Conservation (phyloP, 2,113 vertebrate genomes). For the Thunnus maccoyii region DNA sequence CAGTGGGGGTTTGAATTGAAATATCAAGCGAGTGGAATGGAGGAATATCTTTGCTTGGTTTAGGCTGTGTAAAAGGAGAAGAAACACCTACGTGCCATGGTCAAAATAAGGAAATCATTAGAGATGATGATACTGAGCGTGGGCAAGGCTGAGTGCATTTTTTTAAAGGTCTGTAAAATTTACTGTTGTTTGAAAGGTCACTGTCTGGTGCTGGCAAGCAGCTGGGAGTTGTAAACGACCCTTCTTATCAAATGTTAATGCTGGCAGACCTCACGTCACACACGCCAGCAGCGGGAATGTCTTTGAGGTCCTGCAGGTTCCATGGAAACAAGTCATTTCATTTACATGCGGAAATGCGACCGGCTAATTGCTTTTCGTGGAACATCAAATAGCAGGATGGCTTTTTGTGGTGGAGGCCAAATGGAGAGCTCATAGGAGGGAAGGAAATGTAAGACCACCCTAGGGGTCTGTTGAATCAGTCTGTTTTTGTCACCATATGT, state of each 20-base stretch:
- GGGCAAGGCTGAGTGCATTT: slow-evolving; percentile 75
- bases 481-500: slow-evolving; percentile 65
- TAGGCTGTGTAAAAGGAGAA: slow-evolving; percentile 60
- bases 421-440: slow-evolving; percentile 53
- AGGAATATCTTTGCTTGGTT: slow-evolving; percentile 54
- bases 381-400: slow-evolving; percentile 79
- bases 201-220: slow-evolving; percentile 82
- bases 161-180: slow-evolving; percentile 85
- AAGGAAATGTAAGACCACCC: slow-evolving; percentile 70
- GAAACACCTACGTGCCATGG: slow-evolving; percentile 61
- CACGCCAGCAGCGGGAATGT: slow-evolving; percentile 70
- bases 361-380: slow-evolving; percentile 83
- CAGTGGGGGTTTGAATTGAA: slow-evolving; percentile 57
- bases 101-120: slow-evolving; percentile 79
- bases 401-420: slow-evolving; percentile 69
- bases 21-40: slow-evolving; percentile 50
- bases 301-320: slow-evolving; percentile 85
- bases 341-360: slow-evolving; percentile 82
- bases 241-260: slow-evolving; percentile 90
- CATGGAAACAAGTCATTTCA: slow-evolving; percentile 86
- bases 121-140: slow-evolving; percentile 74
- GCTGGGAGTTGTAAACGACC: slow-evolving; percentile 87
- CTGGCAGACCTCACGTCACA: slow-evolving; percentile 82
- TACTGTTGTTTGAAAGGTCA: slow-evolving; percentile 88
- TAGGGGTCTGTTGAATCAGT: slow-evolving; percentile 52